phyloP scores from a whole-genome alignment of 2,797 vertebrate species.

The Arnoldichthys spilopterus region DNA sequence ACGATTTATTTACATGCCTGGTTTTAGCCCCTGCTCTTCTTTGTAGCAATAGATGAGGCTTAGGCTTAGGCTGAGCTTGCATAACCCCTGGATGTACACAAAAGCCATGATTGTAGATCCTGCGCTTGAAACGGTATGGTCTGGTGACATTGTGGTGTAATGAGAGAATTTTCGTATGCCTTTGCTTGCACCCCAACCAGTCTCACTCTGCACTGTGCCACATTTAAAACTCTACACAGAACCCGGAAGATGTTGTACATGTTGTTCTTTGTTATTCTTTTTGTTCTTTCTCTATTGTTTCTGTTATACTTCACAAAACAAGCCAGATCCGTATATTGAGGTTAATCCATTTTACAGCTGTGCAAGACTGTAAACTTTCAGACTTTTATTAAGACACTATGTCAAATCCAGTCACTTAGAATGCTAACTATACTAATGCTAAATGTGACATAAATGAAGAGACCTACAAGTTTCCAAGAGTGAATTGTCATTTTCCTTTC shows the following conservation, averaged over 20 bases:
- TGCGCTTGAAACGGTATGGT: slow-evolving; percentile 3
- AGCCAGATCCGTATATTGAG: background rate
- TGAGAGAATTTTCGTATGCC: slow-evolving; percentile 23
- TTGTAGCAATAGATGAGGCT: slow-evolving; percentile 18
- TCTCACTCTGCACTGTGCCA: background rate
- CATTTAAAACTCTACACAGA: background rate
- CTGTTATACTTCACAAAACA: background rate
- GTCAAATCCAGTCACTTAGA: too few relatives aligned
- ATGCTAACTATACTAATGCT: background rate
- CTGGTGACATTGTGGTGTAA: slow-evolving; percentile 9
- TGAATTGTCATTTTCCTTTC: slow-evolving; percentile 16
- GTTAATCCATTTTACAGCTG: background rate
- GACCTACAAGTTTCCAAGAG: background rate
- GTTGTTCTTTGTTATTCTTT: background rate
- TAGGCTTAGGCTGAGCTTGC: background rate
- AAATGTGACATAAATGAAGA: background rate
- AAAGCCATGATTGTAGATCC: slow-evolving; percentile 11
- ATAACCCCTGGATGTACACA: background rate
- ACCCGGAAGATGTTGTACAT: background rate
- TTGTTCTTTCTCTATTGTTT: background rate
- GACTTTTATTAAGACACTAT: background rate
- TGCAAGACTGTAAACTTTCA: too few relatives aligned
- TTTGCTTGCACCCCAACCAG: too few relatives aligned
- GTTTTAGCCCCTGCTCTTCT: slow-evolving; percentile 34
- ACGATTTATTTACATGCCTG: slow-evolving; percentile 64